Conservation (phyloP, 2,888 invertebrate species). For the Nesidiocoris tenuis region DNA sequence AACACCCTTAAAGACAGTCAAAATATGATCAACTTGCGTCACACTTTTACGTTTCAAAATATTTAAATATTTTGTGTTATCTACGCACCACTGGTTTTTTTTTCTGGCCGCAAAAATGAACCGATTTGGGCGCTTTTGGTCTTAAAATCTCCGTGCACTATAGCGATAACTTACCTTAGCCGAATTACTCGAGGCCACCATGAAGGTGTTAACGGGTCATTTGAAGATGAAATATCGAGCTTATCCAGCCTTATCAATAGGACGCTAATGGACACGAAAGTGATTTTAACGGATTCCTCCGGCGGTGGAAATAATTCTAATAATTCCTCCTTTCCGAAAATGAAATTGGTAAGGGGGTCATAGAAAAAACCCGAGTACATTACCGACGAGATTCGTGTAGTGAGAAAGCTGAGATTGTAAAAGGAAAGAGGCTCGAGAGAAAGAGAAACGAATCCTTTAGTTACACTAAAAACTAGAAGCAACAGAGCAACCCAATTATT, state of each 20-base stretch:
- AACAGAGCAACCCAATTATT: conserved; percentile 32
- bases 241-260: neutral
- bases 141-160: too few species aligned
- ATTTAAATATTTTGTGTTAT: too few species aligned
- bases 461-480: conserved; percentile 36
- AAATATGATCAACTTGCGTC: too few species aligned
- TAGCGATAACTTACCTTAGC: too few species aligned
- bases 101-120: too few species aligned
- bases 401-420: neutral
- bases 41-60: too few species aligned
- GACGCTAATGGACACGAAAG: conserved; percentile 2
- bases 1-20: too few species aligned
- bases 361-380: neutral
- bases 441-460: conserved; percentile 36
- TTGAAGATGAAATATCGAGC: neutral
- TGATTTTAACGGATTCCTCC: conserved; percentile 10
- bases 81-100: too few species aligned
- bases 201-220: too few species aligned
- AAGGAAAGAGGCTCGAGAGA: conserved; percentile 11
- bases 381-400: neutral
- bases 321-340: neutral
- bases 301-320: neutral
- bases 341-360: neutral
- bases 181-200: too few species aligned
- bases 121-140: too few species aligned